phyloP scores from a whole-genome alignment of 2,797 vertebrate genomes.

The Catharus ustulatus region DNA sequence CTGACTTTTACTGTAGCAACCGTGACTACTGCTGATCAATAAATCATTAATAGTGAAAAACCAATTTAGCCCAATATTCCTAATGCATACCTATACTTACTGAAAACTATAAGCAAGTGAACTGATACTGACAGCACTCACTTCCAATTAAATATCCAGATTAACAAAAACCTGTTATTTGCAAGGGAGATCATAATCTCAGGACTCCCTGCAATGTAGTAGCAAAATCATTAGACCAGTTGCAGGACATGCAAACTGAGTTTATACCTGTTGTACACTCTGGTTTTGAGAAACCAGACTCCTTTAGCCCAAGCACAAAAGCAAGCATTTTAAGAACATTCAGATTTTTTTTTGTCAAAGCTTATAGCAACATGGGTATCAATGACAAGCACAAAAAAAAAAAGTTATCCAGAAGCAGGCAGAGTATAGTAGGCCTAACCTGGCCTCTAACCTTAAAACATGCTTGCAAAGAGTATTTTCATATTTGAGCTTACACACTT shows the following conservation, averaged over 20 bases:
- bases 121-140: not conserved
- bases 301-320: slow-evolving; percentile 24
- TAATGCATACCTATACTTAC: not conserved
- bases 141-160: not conserved
- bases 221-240: not conserved
- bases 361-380: not conserved
- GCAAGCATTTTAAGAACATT: not conserved
- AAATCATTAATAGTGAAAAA: not conserved
- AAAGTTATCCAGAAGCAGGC: slow-evolving; percentile 14
- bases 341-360: not conserved
- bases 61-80: not conserved
- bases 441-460: not conserved
- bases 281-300: not conserved
- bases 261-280: not conserved
- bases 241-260: not conserved
- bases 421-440: not conserved
- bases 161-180: not conserved
- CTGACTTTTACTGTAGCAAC: not conserved
- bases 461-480: not conserved
- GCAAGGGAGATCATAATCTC: not conserved
- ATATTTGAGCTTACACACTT: not conserved
- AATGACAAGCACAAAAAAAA: not conserved
- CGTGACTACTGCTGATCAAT: not conserved
- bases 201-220: not conserved
- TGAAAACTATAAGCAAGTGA: not conserved